Percentiles rank a stretch among this genome's conserved stretches.
phyloP scores from a whole-genome alignment of 2,113 vertebrate genomes.

The Sterna hirundo region DNA sequence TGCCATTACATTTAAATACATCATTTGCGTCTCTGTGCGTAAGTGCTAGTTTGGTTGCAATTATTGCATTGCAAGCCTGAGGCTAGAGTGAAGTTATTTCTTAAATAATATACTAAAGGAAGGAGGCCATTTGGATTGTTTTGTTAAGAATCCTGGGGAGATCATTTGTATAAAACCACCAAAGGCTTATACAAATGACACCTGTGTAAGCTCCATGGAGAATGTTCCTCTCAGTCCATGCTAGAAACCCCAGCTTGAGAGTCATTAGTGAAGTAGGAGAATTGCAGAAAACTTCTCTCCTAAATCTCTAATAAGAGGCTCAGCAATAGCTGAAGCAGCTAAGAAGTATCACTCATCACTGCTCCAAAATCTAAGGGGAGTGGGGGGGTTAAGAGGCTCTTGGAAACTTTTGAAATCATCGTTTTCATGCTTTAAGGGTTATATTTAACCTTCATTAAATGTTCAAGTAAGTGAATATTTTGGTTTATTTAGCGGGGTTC shows the following conservation, averaged over 20 bases:
- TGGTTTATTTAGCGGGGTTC: constrained; percentile 45
- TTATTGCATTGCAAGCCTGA: background rate
- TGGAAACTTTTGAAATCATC: constrained; percentile 55
- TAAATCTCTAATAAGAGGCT: background rate
- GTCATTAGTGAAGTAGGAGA: background rate
- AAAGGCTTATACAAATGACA: constrained; percentile 16
- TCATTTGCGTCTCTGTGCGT: background rate
- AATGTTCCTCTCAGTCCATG: background rate
- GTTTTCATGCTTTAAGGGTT: constrained; percentile 55
- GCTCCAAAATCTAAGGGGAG: constrained; percentile 43
- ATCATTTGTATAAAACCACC: constrained; percentile 1
- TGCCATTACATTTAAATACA: background rate
- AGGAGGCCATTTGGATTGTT: background rate
- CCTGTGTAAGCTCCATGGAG: constrained; percentile 15
- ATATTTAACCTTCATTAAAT: constrained; percentile 66
- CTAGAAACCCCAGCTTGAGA: background rate
- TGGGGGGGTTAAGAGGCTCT: constrained; percentile 3
- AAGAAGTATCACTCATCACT: constrained; percentile 67
- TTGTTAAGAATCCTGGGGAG: background rate
- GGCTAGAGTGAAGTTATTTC: constrained; percentile 5
- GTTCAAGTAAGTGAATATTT: constrained; percentile 61
- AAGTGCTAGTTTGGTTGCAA: constrained; percentile 16
- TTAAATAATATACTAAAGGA: background rate
- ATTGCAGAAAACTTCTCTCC: background rate
- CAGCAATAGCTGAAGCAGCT: constrained; percentile 46